These are phyloP conservation scores for Carduelis carduelis DNA, from an alignment of 2,797 vertebrate species.

Conservation along the genomic window DNA sequence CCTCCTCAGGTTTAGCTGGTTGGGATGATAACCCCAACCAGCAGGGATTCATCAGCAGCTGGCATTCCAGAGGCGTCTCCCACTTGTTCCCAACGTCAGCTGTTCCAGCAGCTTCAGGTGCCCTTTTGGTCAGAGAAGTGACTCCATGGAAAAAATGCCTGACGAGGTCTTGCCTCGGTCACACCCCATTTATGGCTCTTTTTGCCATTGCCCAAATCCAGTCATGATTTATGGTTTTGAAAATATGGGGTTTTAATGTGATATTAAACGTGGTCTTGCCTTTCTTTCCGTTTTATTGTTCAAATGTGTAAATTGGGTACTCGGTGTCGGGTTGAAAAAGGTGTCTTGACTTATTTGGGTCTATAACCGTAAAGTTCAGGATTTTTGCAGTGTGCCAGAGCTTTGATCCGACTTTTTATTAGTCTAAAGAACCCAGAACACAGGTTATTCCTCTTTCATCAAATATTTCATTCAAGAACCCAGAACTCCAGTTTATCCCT, in stretches of 20 bases:
- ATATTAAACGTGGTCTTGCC: not conserved
- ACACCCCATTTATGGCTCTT: not conserved
- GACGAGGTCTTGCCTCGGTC: not conserved
- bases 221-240: not conserved
- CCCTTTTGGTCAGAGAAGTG: not conserved
- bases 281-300: not conserved
- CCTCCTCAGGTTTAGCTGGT: not conserved
- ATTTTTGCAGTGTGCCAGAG: not conserved
- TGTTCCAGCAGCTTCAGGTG: not conserved
- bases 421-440: not conserved
- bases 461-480: not conserved
- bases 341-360: not conserved
- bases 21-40: not conserved
- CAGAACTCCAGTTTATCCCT: not conserved
- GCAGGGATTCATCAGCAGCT: not conserved
- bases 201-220: not conserved
- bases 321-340: not conserved
- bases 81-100: accelerated
- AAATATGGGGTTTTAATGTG: accelerated
- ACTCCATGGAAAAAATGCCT: not conserved
- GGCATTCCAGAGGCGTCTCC: not conserved
- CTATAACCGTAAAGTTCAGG: not conserved
- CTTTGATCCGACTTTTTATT: not conserved
- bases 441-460: not conserved
- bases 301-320: accelerated